Base-by-base conservation (phyloP, 2,797 vertebrate species). In the Propithecus perrieri region DNA sequence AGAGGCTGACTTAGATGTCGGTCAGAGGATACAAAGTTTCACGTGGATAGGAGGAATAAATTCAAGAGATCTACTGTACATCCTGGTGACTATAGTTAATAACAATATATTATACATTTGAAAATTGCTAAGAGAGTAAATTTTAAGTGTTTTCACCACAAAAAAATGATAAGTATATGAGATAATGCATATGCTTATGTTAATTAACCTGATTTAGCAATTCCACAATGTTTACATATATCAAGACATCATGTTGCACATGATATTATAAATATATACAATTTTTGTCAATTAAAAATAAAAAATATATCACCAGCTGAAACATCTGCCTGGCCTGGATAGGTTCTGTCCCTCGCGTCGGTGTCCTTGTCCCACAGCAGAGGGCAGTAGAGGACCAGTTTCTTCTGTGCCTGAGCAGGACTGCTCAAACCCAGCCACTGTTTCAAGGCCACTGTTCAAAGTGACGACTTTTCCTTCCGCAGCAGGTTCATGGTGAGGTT, bases 351-450 rank as follows among this genome's bases (percentile, higher is more conserved):
- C 28, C 38, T 76, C 35, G 30, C 50, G 9, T 97, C 81, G 94
- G 26, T 98, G 72, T 89, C 93, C 17, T 4, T 0, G 89, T 93
- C 1, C 0, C 65, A 6, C 98, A 48, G 96, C 69, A 98, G 98
- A 95, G 98, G 98, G 98, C 97, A 98, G 94, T 93, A 22, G 92
- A 98, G 95, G 96, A 97, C 95, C 9, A 0, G 2, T 17, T 5
- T 85, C 93, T 72, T 53, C 7, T 14, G 38, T 0, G 7, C 4
- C 33, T 2, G 12, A 79, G 30, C 18, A 26, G 20, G 17, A 11
- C 46, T 28, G 0, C 22, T 63, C 35, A 46, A n/a, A 81, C 4
- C 72, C 38, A 4, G 55, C 18, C 30, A 0, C 4, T 2, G 35
- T 41, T 33, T 72, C 78, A 28, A 26, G 61, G 63, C 53, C 17